Conservation (phyloP, 2,113 vertebrate genomes). For the Otis tarda region DNA sequence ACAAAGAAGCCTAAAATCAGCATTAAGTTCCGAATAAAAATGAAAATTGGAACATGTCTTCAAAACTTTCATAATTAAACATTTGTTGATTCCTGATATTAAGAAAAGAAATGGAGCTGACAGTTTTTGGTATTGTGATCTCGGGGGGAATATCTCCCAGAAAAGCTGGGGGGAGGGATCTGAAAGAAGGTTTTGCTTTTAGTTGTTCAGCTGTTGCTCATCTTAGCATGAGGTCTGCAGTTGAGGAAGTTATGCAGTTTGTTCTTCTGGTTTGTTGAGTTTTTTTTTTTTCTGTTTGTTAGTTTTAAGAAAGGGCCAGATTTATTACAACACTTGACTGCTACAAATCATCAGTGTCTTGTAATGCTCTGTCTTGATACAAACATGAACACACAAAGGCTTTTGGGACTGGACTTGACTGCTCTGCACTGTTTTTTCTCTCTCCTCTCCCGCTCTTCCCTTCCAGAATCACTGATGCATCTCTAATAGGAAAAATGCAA, state of each 20-base stretch:
- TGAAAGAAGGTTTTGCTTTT: background rate
- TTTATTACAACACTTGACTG: background rate
- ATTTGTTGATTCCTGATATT: background rate
- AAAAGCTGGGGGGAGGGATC: background rate
- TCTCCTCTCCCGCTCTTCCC: background rate
- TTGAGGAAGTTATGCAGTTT: background rate
- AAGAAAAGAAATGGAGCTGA: background rate
- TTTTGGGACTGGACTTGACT: background rate
- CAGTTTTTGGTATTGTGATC: background rate
- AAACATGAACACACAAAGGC: background rate
- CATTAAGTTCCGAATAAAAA: background rate
- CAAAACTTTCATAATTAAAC: background rate
- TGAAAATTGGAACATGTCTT: background rate
- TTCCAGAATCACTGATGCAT: background rate
- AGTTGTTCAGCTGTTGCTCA: background rate
- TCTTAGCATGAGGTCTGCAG: background rate
- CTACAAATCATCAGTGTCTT: background rate
- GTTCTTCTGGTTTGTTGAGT: background rate
- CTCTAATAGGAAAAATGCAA: slow-evolving; percentile 36
- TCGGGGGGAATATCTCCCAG: background rate
- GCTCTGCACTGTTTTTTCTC: background rate
- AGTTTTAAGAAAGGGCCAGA: background rate
- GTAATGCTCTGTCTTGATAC: background rate
- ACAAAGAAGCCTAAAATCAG: background rate
- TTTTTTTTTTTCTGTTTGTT: background rate